Percentiles rank a stretch among this genome's conserved stretches.
These are phyloP conservation scores for Rotaria socialis DNA, from an alignment of 2,888 invertebrate species.

Conservation along the genomic window DNA sequence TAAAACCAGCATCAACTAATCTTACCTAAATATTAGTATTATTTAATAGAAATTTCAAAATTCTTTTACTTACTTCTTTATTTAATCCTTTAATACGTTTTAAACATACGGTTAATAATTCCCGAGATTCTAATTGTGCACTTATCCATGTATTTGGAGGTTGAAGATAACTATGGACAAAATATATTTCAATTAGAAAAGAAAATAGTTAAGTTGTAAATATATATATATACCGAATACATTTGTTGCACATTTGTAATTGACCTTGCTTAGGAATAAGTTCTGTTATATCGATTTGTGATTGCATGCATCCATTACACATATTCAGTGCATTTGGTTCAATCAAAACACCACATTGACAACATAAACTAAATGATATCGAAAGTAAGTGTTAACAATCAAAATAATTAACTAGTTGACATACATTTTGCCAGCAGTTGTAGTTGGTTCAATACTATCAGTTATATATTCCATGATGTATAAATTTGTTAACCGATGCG, in stretches of 20 bases:
- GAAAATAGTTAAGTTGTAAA: slow-evolving; percentile 47
- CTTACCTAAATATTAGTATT: slow-evolving; percentile 65
- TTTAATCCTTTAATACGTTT: slow-evolving; percentile 61
- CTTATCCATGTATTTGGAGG: slow-evolving; percentile 62
- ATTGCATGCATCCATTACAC: slow-evolving; percentile 85
- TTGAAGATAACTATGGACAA: slow-evolving; percentile 72
- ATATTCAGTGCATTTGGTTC: slow-evolving; percentile 93
- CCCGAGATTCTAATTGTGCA: slow-evolving; percentile 77
- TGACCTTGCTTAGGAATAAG: slow-evolving; percentile 83
- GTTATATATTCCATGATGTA: neutral
- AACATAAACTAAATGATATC: slow-evolving; percentile 67
- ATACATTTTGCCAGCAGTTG: neutral
- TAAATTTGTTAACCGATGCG: neutral
- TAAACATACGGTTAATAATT: slow-evolving; percentile 77
- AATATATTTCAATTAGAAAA: neutral
- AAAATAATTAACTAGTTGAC: neutral
- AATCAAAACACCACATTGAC: slow-evolving; percentile 84
- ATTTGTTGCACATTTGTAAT: slow-evolving; percentile 82
- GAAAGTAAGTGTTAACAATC: neutral
- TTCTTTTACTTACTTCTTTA: slow-evolving; percentile 4
- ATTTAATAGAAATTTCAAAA: neutral
- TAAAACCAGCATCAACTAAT: slow-evolving; percentile 87
- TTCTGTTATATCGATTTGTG: slow-evolving; percentile 87
- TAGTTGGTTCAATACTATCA: neutral
- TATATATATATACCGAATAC: slow-evolving; percentile 69